phyloP scores from a whole-genome alignment of 2,113 vertebrate genomes.

The Cyanoderma ruficeps region DNA sequence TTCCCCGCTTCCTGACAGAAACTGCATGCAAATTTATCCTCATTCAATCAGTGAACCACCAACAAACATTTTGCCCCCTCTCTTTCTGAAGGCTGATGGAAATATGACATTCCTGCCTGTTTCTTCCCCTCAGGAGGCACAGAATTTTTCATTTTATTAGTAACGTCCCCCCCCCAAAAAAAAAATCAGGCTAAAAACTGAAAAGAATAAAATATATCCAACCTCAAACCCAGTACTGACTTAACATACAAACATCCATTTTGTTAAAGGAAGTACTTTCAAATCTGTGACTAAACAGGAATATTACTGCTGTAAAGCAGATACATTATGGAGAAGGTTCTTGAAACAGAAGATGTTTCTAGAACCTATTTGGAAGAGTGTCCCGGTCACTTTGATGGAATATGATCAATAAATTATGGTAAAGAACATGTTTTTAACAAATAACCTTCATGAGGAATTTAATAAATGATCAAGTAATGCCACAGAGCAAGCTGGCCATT shows the following conservation, averaged over 20 bases:
- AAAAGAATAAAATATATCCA: neutral
- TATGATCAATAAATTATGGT: neutral
- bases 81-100: fast-evolving
- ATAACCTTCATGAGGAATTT: neutral
- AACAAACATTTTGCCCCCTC: neutral
- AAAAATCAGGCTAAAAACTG: neutral
- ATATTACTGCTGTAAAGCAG: neutral
- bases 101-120: fast-evolving
- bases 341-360: neutral
- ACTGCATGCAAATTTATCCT: neutral
- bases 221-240: neutral
- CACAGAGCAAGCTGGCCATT: neutral
- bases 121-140: fast-evolving
- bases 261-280: neutral
- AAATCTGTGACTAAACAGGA: neutral
- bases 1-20: neutral
- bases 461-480: neutral
- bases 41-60: neutral
- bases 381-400: neutral
- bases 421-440: neutral
- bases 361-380: neutral
- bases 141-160: neutral
- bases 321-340: neutral
- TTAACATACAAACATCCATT: neutral
- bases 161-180: too few relatives aligned